phyloP scores from a whole-genome alignment of 2,888 invertebrate genomes.

The Aquatica leii region DNA sequence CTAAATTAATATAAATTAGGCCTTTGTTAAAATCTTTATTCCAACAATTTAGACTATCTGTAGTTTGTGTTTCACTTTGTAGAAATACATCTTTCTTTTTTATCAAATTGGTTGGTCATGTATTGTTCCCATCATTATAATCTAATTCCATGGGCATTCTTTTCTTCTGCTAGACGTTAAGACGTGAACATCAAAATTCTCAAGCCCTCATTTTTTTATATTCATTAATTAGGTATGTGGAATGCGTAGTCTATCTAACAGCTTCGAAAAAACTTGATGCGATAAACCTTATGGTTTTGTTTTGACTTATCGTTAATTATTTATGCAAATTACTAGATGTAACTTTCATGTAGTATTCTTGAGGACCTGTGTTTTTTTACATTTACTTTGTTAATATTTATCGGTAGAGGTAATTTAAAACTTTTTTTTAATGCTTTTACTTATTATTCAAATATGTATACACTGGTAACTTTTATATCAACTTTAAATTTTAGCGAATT shows the following conservation, averaged over 20 bases:
- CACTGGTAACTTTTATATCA: too few species aligned
- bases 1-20: constrained; percentile 24
- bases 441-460: too few species aligned
- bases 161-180: constrained; percentile 17
- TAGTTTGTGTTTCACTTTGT: constrained; percentile 16
- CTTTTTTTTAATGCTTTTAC: too few species aligned
- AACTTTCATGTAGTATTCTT: too few species aligned
- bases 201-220: constrained; percentile 14
- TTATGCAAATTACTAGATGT: too few species aligned
- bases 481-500: too few species aligned
- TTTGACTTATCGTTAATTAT: too few species aligned
- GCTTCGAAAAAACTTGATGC: not conserved
- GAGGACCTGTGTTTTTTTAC: too few species aligned
- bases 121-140: constrained; percentile 31
- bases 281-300: too few species aligned
- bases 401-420: too few species aligned
- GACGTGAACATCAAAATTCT: constrained; percentile 23
- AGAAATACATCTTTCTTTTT: constrained; percentile 8
- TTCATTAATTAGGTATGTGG: constrained; percentile 5
- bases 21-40: constrained; percentile 15
- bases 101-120: constrained; percentile 12
- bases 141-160: constrained; percentile 26
- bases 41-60: constrained; percentile 7
- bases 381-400: too few species aligned
- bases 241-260: constrained; percentile 4